phyloP scores from a whole-genome alignment of 2,888 invertebrate genomes.

The Ethmia dodecea region DNA sequence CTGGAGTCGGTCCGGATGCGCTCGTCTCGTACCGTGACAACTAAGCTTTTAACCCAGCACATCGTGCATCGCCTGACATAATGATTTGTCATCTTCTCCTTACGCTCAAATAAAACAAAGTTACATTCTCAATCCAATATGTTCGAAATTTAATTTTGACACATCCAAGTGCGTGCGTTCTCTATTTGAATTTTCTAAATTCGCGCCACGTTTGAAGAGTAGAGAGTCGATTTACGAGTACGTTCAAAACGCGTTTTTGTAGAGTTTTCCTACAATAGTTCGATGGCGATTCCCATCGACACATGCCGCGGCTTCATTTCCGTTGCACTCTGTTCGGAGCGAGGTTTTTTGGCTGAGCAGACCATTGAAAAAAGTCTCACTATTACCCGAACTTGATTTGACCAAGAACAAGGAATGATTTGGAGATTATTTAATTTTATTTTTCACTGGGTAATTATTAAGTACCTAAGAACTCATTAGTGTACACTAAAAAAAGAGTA shows the following conservation, averaged over 20 bases:
- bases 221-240: constrained; percentile 39
- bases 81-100: too few relatives aligned
- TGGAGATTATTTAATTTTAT: not conserved
- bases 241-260: constrained; percentile 30
- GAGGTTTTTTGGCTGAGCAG: constrained; percentile 43
- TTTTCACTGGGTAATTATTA: too few relatives aligned
- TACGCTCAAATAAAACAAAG: too few relatives aligned
- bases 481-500: too few relatives aligned
- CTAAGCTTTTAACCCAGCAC: too few relatives aligned
- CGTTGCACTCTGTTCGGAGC: constrained; percentile 53
- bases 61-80: too few relatives aligned
- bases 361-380: constrained; percentile 67
- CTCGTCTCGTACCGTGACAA: too few relatives aligned
- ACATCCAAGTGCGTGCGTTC: constrained; percentile 19
- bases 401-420: constrained; percentile 33
- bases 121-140: constrained; percentile 11
- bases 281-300: constrained; percentile 57
- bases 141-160: constrained; percentile 26
- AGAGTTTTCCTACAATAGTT: constrained; percentile 36
- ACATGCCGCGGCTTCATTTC: constrained; percentile 63
- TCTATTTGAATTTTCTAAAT: constrained; percentile 35
- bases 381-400: constrained; percentile 73
- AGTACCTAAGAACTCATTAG: too few relatives aligned
- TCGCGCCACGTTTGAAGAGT: constrained; percentile 46
- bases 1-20: too few relatives aligned